Evolutionary conservation across 2,888 invertebrate species (phyloP), one percentile per base, ranked within the genome.

Genomic region (Slavum lentiscoides): DNA sequence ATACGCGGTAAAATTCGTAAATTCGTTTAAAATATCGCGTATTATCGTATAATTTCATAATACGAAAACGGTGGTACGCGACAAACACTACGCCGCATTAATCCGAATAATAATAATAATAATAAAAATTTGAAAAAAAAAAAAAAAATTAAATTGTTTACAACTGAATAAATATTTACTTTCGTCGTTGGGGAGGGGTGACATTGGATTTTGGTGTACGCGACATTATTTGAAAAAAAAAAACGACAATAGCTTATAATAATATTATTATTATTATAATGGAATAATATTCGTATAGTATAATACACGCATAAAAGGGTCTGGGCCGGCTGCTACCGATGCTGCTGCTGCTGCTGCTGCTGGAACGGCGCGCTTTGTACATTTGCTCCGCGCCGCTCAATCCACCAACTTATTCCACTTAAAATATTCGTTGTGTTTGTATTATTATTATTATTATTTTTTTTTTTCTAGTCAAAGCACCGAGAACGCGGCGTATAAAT

Each of bases 221-320:
- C 55, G 64, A 66, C 66, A 67, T 21, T 66, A 75, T 74, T 58
- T 30, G 66, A 19, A 58, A 69, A 55, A 61, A 23, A 21, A 39
- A 64, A 53, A 19, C 58, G 74, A 72, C 70, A 74, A 64, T 66
- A 62, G 37, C n/a, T 59, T 69, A 21, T 55, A 69, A n/a, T 21
- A 30, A 30, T 30, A 2, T 30, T 30, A 70, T 66, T 66, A 74
- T 74, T 49, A 74, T 49, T 30, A 74, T 74, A 73, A 73, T 74
- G 62, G 30, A n/a, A 62, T 74, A 30, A 30, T 30, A 30, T 30
- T 30, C 53, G 62, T 53, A n/a, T 21, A 39, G 19, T 62, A 23
- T 15, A 37, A 11, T 4, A 23, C 17, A 37, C 17, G 64, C 11
- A 49, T 13, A 15, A 49, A 49, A 58, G 64, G 74, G 74, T 66